Percentiles rank a stretch among this genome's conserved stretches.
Evolutionary conservation across 2,888 invertebrate species (phyloP).

Genomic region (Heteropelma amictum): DNA sequence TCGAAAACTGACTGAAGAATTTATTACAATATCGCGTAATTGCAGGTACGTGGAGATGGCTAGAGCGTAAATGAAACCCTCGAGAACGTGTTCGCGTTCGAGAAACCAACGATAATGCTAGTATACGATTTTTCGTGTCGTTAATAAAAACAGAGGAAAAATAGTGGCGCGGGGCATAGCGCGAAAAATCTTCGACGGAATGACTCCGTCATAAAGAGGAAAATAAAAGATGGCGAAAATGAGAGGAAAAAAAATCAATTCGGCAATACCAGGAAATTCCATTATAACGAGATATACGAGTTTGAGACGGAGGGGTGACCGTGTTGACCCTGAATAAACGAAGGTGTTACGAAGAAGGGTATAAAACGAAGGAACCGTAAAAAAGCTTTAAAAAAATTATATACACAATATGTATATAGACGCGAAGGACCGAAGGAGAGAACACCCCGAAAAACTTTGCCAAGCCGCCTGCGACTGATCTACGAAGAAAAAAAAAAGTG

Average conservation of each 20-base stretch:
- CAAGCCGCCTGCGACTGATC: constrained; percentile 14
- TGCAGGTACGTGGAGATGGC: too few species aligned
- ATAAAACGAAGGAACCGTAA: constrained; percentile 20
- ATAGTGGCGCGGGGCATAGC: not conserved
- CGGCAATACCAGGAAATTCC: constrained; percentile 37
- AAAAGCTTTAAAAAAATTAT: constrained; percentile 11
- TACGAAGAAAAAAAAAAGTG: not conserved
- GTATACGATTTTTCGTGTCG: too few species aligned
- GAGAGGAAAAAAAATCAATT: not conserved
- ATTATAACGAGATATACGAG: constrained; percentile 43
- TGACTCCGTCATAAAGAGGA: not conserved
- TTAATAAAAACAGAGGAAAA: too few species aligned
- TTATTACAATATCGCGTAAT: too few species aligned
- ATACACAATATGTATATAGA: not conserved
- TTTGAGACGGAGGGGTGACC: constrained; percentile 43
- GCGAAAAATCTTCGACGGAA: not conserved
- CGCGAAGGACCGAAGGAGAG: not conserved
- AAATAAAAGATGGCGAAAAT: not conserved
- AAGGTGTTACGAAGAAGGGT: constrained; percentile 32
- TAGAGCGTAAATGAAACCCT: too few species aligned
- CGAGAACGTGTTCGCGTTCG: too few species aligned
- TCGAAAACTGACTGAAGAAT: not conserved
- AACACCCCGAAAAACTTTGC: not conserved
- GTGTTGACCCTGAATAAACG: constrained; percentile 50
- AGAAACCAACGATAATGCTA: too few species aligned